Evolutionary conservation across 2,113 vertebrate genomes (phyloP).

Genomic region (Muntiacus reevesi): DNA sequence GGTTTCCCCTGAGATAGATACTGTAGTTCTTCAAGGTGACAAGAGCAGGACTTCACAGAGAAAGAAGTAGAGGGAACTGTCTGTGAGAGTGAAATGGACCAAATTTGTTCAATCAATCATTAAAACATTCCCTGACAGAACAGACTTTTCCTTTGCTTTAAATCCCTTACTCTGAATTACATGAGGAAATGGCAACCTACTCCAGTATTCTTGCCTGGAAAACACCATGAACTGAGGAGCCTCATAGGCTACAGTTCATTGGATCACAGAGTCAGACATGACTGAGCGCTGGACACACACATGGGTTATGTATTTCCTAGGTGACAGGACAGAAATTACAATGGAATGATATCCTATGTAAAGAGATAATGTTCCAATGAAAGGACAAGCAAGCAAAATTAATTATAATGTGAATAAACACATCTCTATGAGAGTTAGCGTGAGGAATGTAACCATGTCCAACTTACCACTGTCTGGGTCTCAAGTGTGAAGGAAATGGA

Average conservation of each 20-base stretch:
- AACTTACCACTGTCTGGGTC: not conserved
- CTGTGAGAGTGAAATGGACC: fast-evolving
- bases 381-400: not conserved
- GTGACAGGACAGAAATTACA: not conserved
- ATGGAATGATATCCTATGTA: not conserved
- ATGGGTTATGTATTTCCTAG: not conserved
- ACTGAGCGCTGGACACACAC: not conserved
- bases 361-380: not conserved
- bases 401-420: not conserved
- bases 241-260: not conserved
- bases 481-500: not conserved
- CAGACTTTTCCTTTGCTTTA: not conserved
- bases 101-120: not conserved
- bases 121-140: not conserved
- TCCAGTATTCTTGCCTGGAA: not conserved
- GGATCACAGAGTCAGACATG: not conserved
- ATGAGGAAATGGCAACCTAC: not conserved
- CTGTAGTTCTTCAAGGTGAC: not conserved
- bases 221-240: not conserved
- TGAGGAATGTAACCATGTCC: not conserved
- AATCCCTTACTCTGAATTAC: not conserved
- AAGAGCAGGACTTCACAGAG: not conserved
- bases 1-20: not conserved
- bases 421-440: not conserved
- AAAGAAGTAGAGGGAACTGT: not conserved